Conservation (phyloP, 2,797 vertebrate species). For the Echiichthys vipera region DNA sequence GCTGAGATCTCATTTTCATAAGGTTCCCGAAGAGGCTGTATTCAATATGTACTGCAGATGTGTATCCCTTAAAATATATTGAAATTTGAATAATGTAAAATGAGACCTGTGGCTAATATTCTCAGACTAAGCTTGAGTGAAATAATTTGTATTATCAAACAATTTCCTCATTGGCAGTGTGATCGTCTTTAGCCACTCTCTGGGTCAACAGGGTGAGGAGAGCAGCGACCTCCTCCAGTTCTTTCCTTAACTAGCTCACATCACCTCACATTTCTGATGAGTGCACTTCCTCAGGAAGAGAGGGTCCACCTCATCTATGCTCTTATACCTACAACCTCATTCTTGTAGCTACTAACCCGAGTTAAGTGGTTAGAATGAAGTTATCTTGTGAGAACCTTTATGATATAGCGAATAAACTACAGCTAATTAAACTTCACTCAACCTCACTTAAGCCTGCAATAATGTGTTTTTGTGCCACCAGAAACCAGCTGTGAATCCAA, state of each 20-base stretch:
- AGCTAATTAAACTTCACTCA: not conserved
- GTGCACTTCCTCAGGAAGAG: too few relatives aligned
- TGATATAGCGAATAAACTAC: too few relatives aligned
- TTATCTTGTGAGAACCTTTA: not conserved
- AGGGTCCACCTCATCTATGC: not conserved
- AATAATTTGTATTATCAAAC: not conserved
- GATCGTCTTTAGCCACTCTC: not conserved
- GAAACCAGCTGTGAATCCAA: too few relatives aligned
- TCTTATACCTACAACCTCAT: not conserved
- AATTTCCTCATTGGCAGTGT: not conserved
- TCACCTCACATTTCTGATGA: constrained; percentile 4
- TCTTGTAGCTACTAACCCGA: not conserved
- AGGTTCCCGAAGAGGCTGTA: not conserved
- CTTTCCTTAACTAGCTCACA: not conserved
- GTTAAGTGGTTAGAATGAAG: not conserved
- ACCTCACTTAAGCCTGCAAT: not conserved
- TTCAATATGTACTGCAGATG: not conserved
- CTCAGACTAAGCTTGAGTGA: not conserved
- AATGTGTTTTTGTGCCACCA: too few relatives aligned
- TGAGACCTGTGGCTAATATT: not conserved
- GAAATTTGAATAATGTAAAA: not conserved
- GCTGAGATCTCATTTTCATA: constrained; percentile 3
- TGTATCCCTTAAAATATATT: too few relatives aligned
- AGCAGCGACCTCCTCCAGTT: not conserved
- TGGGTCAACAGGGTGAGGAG: not conserved